Base-by-base conservation (phyloP, 2,888 invertebrate species). In the Melanchra persicariae region DNA sequence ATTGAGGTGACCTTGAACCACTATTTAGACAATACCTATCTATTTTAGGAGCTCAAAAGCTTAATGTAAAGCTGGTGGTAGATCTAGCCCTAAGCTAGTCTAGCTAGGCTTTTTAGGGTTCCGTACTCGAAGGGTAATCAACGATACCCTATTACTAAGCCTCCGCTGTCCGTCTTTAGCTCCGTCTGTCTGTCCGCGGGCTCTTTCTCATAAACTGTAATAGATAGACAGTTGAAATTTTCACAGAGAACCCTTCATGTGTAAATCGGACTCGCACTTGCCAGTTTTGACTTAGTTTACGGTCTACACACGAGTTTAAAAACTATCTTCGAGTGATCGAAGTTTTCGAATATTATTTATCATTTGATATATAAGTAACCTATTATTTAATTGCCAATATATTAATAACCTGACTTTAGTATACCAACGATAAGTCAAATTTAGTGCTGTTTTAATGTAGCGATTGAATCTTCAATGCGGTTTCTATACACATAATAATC, bases 391-490 rank as follows among this genome's bases (percentile, higher is more conserved):
- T 45, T 19, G 7, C 19, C 6, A 19, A 45, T 8, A 6, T 45
- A 1, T 40, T 40, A 40, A 40, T 45, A 45, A 19, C 19, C 17
- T 45, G 0, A 43, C 43, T 45, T 40, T n/a, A n/a, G n/a, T n/a
- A 12, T 10, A 40, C 17, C 2, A 40, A 19, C 19, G 6, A 45
- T 1, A 19, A 45, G 19, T 7, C 19, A 19, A 19, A 2, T 7
- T 45, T 6, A 45, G 7, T 6, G 19, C 45, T 45, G 45, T 45
- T 45, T 45, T 19, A 45, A 45, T 45, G 7, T 45, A 19, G 45
- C 3, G 24, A 68, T 75, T 43, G 40, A 51, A 70, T 54, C 54
- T 60, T 70, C 22, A 69, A 24, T 26, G 12, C 15, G 52, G 26
- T 64, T n/a, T 22, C n/a, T 37, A 45, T 4, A 43, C n/a, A 58